Evolutionary conservation across 2,888 invertebrate species (phyloP).

Genomic region (Periphyllus acericola): DNA sequence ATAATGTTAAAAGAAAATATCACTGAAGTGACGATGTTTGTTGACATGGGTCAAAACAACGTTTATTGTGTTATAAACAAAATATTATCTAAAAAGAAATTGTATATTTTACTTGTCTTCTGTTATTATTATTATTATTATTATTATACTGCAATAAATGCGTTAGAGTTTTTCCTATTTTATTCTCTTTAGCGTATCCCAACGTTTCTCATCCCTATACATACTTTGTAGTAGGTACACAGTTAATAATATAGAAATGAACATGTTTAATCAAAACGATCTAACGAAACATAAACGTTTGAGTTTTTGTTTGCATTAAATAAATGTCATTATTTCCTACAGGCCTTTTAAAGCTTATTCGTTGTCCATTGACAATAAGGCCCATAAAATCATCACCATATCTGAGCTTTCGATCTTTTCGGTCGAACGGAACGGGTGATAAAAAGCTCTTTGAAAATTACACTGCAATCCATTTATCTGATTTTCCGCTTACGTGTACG

Average conservation of each 20-base stretch:
- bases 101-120: too few species aligned
- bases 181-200: too few species aligned
- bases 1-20: too few species aligned
- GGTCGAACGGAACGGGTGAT: constrained; percentile 15
- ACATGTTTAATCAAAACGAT: not conserved
- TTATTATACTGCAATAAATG: too few species aligned
- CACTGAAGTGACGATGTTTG: too few species aligned
- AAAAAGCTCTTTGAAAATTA: constrained; percentile 24
- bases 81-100: too few species aligned
- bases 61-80: too few species aligned
- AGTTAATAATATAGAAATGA: not conserved
- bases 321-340: not conserved
- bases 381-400: not conserved
- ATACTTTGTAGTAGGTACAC: too few species aligned
- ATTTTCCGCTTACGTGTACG: not conserved
- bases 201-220: too few species aligned
- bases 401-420: constrained; percentile 32
- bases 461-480: not conserved
- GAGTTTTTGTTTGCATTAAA: not conserved
- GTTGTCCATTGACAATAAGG: constrained; percentile 17
- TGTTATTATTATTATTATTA: too few species aligned
- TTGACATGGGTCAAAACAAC: too few species aligned
- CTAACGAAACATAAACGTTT: not conserved
- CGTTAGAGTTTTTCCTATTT: too few species aligned
- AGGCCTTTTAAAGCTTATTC: not conserved